Percentiles rank a stretch among this genome's conserved stretches.
phyloP scores from a whole-genome alignment of 2,888 invertebrate genomes.

The Holacanthella duospinosa region DNA sequence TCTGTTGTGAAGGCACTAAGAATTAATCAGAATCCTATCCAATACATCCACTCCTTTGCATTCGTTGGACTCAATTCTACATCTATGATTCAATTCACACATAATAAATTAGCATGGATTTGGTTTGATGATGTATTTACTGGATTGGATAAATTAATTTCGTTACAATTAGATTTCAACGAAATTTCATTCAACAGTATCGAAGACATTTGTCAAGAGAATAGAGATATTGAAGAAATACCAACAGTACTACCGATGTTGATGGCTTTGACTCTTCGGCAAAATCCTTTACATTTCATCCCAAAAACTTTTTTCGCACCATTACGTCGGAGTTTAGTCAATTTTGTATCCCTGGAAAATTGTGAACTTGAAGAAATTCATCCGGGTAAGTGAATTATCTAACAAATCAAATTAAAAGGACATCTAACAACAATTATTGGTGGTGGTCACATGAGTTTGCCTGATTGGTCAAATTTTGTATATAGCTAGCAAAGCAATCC shows the following conservation, averaged over 20 bases:
- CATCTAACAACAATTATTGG: not conserved
- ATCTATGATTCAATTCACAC: not conserved
- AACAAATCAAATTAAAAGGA: not conserved
- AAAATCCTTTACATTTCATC: conserved; percentile 29
- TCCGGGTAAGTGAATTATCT: conserved; percentile 17
- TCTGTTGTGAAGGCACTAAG: conserved; percentile 11
- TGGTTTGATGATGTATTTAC: conserved; percentile 5
- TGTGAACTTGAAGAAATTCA: conserved; percentile 20
- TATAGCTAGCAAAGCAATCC: not conserved
- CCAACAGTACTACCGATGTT: conserved; percentile 22
- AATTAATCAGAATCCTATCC: conserved; percentile 7
- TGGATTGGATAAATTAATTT: conserved; percentile 2
- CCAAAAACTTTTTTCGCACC: conserved; percentile 30
- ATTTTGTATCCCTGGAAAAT: conserved; percentile 13
- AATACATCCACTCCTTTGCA: conserved; percentile 11
- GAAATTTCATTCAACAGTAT: not conserved
- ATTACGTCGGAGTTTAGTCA: conserved; percentile 20
- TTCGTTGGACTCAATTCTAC: conserved; percentile 13
- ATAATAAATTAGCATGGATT: conserved; percentile 10
- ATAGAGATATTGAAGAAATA: not conserved
- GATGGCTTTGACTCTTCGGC: conserved; percentile 11
- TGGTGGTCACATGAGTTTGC: not conserved
- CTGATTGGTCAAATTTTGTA: not conserved
- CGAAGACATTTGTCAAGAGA: not conserved
- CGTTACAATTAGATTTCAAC: conserved; percentile 12